These are phyloP conservation scores for Pteria penguin DNA, from an alignment of 2,888 invertebrate species.

Conservation along the genomic window DNA sequence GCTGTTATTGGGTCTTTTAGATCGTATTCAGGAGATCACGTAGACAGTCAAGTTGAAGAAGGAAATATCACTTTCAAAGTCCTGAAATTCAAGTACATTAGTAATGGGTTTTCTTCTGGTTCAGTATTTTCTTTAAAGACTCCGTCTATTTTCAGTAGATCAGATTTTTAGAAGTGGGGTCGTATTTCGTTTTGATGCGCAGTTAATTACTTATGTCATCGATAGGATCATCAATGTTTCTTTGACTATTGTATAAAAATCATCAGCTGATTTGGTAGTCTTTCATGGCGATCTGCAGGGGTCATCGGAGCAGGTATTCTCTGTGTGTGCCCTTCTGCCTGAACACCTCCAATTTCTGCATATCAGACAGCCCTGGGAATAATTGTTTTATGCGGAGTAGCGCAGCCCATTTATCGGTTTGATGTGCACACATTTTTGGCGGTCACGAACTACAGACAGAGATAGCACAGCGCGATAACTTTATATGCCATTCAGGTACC, in stretches of 20 bases:
- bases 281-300: not conserved
- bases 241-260: not conserved
- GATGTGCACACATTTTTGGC: not conserved
- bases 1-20: no score
- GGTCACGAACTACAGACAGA: not conserved
- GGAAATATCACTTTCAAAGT: not conserved
- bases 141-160: not conserved
- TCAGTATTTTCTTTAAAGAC: not conserved
- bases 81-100: not conserved
- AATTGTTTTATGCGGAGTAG: not conserved
- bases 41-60: not conserved
- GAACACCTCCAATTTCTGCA: not conserved
- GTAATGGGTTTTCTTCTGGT: not conserved
- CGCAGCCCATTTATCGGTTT: not conserved
- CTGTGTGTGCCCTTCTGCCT: not conserved
- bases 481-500: not conserved
- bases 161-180: not conserved
- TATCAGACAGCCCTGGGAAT: not conserved
- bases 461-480: not conserved
- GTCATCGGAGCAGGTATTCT: not conserved
- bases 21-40: no score
- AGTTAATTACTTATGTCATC: conserved; percentile 12
- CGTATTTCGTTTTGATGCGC: not conserved
- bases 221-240: not conserved
- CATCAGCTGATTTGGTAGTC: not conserved